Base-by-base conservation (phyloP, 2,113 vertebrate species). In the Lepisosteus oculatus region DNA sequence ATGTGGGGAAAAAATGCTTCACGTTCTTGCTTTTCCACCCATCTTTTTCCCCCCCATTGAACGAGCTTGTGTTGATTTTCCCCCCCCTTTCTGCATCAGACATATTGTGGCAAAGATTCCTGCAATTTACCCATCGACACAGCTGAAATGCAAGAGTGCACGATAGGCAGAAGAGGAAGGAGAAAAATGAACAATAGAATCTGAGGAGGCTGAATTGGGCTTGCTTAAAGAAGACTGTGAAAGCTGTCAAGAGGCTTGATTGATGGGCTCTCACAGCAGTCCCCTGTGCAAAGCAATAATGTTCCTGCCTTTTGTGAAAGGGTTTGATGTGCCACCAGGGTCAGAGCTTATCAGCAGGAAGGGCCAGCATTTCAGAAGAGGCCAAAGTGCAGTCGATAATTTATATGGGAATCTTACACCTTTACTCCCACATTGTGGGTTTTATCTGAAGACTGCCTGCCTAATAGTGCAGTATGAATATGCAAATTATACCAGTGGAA, bases 321-420 rank as follows among this genome's bases (percentile, higher is more conserved):
- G 80, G 77, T 65, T 86, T 83, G 79, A 83, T 88, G 79, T 88
- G 86, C 88, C 87, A 90, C 84, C 88, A 85, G 84, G 88, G 89
- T 90, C 90, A 88, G 76, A 86, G 84, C 84, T 86, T 92, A 91
- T 87, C 88, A 88, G 85, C 84, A 79, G 77, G 72, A 29, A 61
- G 80, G 87, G 87, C 85, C 81, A 78, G 51, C 77, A 54, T 85
- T 89, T 90, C 85, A 87, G 80, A 85, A 68, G 79, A 86, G 80
- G 86, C 81, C 85, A 82, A 84, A 91, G 83, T 81, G 77, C 77
- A 86, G 82, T 84, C 86, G 76, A 74, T 89, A 89, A 89, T 91
- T 92, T 88, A 90, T 82, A 83, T 61, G 70, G 83, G 86, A 88
- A 88, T 83, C 67, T 74, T 85, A 80, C 75, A 73, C 75, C 73